Percentiles rank a stretch among this genome's conserved stretches.
Conservation (phyloP, 2,797 vertebrate genomes). For the Benthosema pterotum region DNA sequence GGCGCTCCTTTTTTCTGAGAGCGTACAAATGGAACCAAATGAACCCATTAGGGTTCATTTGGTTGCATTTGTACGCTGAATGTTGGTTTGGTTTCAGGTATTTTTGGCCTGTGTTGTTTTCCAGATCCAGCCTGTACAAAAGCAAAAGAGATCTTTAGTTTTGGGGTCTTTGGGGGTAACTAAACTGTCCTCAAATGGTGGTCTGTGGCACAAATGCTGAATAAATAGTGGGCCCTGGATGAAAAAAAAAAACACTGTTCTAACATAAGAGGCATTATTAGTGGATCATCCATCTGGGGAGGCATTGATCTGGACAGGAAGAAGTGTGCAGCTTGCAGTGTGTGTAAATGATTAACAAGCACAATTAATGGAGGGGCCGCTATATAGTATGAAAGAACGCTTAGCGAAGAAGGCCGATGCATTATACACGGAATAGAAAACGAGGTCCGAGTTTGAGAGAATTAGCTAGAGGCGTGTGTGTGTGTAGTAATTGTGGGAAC, state of each 20-base stretch:
- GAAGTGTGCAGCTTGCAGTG: conserved; percentile 42
- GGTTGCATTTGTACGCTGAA: no score
- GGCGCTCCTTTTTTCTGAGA: no score
- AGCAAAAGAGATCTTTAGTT: no score
- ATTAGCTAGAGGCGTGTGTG: conserved; percentile 60
- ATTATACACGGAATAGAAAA: conserved; percentile 56
- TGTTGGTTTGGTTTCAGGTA: no score
- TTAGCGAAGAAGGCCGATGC: conserved; percentile 40
- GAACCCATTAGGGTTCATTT: no score
- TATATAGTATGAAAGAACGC: conserved; percentile 48
- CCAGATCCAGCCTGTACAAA: no score
- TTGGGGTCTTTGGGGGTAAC: no score
- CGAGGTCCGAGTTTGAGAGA: conserved; percentile 45
- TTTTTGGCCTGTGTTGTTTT: no score
- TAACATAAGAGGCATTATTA: conserved; percentile 32
- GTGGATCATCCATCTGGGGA: conserved; percentile 42
- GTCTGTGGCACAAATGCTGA: no score
- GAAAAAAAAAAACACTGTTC: conserved; percentile 9
- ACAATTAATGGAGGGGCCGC: conserved; percentile 35
- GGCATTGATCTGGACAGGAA: conserved; percentile 45
- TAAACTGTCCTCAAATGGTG: no score
- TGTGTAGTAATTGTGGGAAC: conserved; percentile 7
- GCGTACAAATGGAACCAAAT: no score
- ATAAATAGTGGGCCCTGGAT: no score
- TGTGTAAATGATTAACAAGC: conserved; percentile 49